These are phyloP conservation scores for Probaryconus sp. DNA, from an alignment of 1,140 invertebrate species.

Conservation along the genomic window DNA sequence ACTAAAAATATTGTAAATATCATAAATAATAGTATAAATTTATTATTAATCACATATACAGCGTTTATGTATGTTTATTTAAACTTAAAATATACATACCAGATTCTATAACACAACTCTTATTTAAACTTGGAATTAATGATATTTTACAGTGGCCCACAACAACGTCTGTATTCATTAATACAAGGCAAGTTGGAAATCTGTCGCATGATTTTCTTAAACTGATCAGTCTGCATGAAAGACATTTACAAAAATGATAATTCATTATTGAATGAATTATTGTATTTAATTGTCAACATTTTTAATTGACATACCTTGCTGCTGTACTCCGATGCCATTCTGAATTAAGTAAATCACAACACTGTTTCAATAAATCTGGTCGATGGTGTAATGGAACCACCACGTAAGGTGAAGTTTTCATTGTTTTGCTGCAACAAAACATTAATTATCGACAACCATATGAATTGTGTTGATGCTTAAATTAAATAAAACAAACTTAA, in stretches of 20 bases:
- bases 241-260: too few relatives aligned
- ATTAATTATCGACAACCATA: background rate
- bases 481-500: conserved; percentile 7
- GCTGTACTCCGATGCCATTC: conserved; percentile 89
- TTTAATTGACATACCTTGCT: conserved; percentile 82
- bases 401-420: conserved; percentile 68
- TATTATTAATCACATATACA: background rate
- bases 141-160: conserved; percentile 88
- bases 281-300: too few relatives aligned
- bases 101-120: conserved; percentile 86
- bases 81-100: conserved; percentile 67
- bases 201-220: conserved; percentile 83
- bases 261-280: conserved; percentile 5
- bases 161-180: conserved; percentile 81
- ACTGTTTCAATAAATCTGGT: conserved; percentile 83
- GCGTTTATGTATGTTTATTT: background rate
- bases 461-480: too few relatives aligned
- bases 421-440: conserved; percentile 65
- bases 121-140: conserved; percentile 81
- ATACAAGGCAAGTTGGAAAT: conserved; percentile 85
- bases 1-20: conserved; percentile 76
- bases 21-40: conserved; percentile 19
- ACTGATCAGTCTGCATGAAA: conserved; percentile 81
- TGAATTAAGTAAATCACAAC: conserved; percentile 86
- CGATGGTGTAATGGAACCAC: conserved; percentile 84